Evolutionary conservation across 2,888 invertebrate species (phyloP).

Genomic region (Ophion ellenae): DNA sequence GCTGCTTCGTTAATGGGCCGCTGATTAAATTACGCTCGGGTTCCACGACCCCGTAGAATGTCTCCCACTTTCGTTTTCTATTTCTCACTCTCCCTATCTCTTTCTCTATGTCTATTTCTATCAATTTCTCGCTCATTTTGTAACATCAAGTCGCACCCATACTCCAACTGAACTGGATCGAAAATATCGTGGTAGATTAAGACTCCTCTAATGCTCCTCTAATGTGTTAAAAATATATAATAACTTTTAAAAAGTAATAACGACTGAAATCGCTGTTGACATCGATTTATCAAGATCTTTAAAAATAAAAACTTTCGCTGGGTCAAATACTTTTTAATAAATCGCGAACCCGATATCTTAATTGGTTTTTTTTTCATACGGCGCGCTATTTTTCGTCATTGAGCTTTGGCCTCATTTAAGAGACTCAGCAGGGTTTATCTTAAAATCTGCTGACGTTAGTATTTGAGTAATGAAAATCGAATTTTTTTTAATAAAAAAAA

Average conservation of each 20-base stretch:
- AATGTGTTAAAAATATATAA: neutral
- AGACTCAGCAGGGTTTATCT: neutral
- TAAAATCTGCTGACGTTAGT: too few species aligned
- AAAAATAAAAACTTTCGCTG: neutral
- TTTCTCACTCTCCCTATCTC: conserved; percentile 20
- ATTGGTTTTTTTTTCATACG: too few species aligned
- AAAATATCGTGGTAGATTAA: neutral
- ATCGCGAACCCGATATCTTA: too few species aligned
- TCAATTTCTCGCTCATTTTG: conserved; percentile 12
- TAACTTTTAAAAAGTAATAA: neutral
- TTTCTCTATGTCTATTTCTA: conserved; percentile 14
- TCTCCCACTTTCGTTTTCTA: conserved; percentile 2
- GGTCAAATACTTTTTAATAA: neutral
- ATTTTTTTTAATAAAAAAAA: neutral
- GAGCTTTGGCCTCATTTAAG: neutral
- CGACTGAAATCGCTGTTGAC: neutral
- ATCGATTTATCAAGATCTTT: neutral
- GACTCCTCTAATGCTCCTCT: neutral
- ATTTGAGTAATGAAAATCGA: neutral
- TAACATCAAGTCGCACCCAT: conserved; percentile 1
- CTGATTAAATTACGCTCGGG: conserved; percentile 78
- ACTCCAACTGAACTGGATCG: neutral
- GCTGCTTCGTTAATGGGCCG: conserved; percentile 75
- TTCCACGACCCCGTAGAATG: conserved; percentile 69
- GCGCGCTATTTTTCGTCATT: neutral